A percentile compares a stretch with the other conserved stretches of the same genome.
Conservation (phyloP, 92 coral and sea anemone species). For the Umimayanthus chanpuru region DNA sequence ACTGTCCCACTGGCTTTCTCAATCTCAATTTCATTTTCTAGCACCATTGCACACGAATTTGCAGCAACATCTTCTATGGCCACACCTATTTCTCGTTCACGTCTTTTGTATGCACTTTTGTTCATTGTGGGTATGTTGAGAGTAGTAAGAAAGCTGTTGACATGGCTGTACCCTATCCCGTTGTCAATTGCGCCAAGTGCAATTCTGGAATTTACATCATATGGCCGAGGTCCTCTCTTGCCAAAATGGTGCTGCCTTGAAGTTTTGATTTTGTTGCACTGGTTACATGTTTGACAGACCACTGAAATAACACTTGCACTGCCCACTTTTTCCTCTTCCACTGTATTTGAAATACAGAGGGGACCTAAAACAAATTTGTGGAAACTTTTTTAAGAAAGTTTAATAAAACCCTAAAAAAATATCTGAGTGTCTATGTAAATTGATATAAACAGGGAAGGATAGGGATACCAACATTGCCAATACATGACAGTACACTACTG, state of each 20-base stretch:
- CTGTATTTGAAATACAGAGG: conserved; percentile 1
- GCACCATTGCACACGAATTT: conserved; percentile 5
- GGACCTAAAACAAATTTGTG: conserved; percentile 20
- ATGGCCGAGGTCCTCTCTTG: conserved; percentile 33
- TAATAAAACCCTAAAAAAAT: neutral
- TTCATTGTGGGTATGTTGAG: conserved; percentile 56
- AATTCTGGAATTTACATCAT: conserved; percentile 40
- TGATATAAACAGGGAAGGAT: conserved; percentile 4
- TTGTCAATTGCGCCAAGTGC: conserved; percentile 48
- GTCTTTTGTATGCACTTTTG: conserved; percentile 44
- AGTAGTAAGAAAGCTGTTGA: conserved; percentile 43
- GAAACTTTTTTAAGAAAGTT: neutral
- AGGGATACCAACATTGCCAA: neutral
- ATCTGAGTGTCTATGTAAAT: conserved; percentile 1
- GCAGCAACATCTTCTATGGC: conserved; percentile 42
- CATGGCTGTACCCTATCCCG: conserved; percentile 52
- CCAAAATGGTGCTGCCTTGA: conserved; percentile 40
- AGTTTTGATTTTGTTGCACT: neutral
- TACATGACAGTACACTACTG: neutral
- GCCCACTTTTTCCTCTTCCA: neutral
- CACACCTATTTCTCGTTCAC: conserved; percentile 52
- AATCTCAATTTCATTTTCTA: conserved; percentile 34
- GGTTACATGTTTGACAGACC: conserved; percentile 2
- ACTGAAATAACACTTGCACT: conserved; percentile 25
- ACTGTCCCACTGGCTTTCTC: conserved; percentile 7